Percentiles rank a stretch among this genome's conserved stretches.
Evolutionary conservation across 2,888 invertebrate genomes (phyloP).

Genomic region (Leptinotarsa peninsularis): DNA sequence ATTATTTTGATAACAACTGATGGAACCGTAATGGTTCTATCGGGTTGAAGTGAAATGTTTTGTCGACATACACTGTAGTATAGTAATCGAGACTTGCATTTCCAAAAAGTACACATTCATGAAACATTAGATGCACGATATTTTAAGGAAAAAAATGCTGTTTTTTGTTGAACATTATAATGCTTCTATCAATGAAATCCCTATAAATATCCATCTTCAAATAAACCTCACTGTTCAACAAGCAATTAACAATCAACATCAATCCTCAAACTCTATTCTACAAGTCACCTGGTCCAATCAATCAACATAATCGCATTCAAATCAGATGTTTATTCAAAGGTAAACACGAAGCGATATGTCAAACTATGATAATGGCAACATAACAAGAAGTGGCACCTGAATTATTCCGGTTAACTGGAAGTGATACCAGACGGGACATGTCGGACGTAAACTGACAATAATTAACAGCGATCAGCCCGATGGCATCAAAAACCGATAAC

Average conservation of each 20-base stretch:
- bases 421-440: constrained; percentile 25
- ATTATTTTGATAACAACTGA: too few relatives aligned
- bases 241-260: background rate
- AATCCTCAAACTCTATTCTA: background rate
- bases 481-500: constrained; percentile 15
- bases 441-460: constrained; percentile 24
- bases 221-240: background rate
- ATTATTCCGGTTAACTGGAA: constrained; percentile 23
- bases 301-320: constrained; percentile 12
- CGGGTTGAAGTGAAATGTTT: too few relatives aligned
- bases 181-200: background rate
- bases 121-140: too few relatives aligned
- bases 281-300: constrained; percentile 12
- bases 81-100: too few relatives aligned
- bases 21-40: too few relatives aligned
- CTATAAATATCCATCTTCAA: background rate
- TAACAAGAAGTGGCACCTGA: constrained; percentile 24
- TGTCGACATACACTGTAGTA: too few relatives aligned
- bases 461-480: constrained; percentile 24
- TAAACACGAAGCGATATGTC: constrained; percentile 23
- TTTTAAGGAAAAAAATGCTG: too few relatives aligned
- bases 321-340: constrained; percentile 16
- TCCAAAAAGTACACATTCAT: too few relatives aligned
- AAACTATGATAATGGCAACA: constrained; percentile 27
- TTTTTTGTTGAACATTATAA: too few relatives aligned